phyloP scores from a whole-genome alignment of 2,888 invertebrate genomes.

The Nomada fucata region DNA sequence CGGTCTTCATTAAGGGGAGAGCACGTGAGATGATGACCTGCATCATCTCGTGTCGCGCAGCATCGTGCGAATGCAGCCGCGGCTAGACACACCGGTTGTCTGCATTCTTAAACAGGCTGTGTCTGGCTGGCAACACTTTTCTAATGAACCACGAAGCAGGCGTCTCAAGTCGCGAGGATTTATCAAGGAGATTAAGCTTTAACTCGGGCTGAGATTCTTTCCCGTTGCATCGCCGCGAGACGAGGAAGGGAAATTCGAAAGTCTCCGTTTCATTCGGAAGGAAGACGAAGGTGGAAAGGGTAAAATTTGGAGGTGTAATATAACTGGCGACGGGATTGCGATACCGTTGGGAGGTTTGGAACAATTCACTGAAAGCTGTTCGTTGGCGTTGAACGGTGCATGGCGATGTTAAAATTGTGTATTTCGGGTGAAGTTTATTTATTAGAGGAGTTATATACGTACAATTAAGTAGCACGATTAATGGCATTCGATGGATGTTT shows the following conservation, averaged over 20 bases:
- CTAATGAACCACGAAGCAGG: slow-evolving; percentile 30
- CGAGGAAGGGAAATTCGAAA: background rate
- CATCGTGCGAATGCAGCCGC: slow-evolving; percentile 49
- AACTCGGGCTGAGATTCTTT: slow-evolving; percentile 23
- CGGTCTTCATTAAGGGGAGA: slow-evolving; percentile 69
- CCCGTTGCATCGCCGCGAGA: background rate
- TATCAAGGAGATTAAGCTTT: slow-evolving; percentile 36
- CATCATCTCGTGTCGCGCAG: slow-evolving; percentile 72
- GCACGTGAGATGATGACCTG: slow-evolving; percentile 72
- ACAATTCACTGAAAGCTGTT: slow-evolving; percentile 15
- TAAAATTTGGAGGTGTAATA: background rate
- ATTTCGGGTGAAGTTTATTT: background rate
- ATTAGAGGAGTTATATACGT: no score
- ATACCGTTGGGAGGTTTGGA: background rate
- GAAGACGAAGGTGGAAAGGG: background rate
- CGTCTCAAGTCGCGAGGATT: slow-evolving; percentile 40
- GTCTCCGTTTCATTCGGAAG: background rate
- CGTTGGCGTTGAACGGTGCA: background rate
- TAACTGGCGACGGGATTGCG: slow-evolving; percentile 9
- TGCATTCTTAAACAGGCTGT: slow-evolving; percentile 23
- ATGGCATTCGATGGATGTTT: no score
- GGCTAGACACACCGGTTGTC: slow-evolving; percentile 1
- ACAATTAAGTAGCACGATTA: no score
- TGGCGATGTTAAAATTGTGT: background rate
- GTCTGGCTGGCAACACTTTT: slow-evolving; percentile 27